Evolutionary conservation across 2,888 invertebrate genomes (phyloP), one percentile per base, ranked within the genome.

Genomic region (Neoaliturus tenellus): DNA sequence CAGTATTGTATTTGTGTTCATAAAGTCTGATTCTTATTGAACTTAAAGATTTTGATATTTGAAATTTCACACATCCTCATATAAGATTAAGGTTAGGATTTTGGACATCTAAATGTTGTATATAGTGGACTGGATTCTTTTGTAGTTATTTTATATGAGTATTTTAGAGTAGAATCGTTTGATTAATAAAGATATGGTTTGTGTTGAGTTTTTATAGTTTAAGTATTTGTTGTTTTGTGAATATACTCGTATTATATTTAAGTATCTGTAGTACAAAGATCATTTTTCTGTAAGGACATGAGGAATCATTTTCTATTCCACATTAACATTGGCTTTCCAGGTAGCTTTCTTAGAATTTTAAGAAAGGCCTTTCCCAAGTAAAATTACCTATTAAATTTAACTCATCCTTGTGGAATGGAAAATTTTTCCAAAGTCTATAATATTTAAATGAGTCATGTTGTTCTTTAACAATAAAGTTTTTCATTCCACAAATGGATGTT

Each of bases 291-390:
- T 82, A 83, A 84, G 84, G 84, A 85, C 71, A 14, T 12, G 71
- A 85, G 87, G 89, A 89, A 90, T 90, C 86, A 87, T 90, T 91
- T 90, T 91, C 90, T 90, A 90, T 91, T 91, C 91, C 91, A 91
- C 91, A 90, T 44, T 1, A 48, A 33, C n/a, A 23, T 73, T 73
- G 82, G 73, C 71, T 67, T 69, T 69, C 48, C 41, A 69, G 67
- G 41, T 28, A 67, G n/a, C 23, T 25, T 67, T 0, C 80, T 67
- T 83, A 80, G 62, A 83, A 83, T n/a, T n/a, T n/a, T n/a, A n/a
- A n/a, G n/a, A n/a, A n/a, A n/a, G n/a, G 62, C 39, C 41, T 6
- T 31, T 31, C 12, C 48, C 35, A 58, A 55, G 25, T 62, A 28
- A 6, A 23, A 4, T 51, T 17, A 12, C 14, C 31, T 31, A 25